phyloP scores from a whole-genome alignment of 2,113 vertebrate genomes.

The Eolophus roseicapilla region DNA sequence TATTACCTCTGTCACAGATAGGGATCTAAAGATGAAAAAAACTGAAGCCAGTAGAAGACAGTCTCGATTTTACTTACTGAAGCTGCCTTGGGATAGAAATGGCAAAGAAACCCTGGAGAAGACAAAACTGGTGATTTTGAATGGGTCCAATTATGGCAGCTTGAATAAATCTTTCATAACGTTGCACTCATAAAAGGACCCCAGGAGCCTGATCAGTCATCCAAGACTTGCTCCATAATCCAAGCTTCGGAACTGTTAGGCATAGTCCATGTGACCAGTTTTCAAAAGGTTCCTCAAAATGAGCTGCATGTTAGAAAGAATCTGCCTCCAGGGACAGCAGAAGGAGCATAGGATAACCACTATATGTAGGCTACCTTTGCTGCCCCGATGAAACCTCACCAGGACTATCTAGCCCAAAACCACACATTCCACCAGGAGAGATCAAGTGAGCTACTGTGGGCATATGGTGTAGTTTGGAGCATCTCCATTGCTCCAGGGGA shows the following conservation, averaged over 20 bases:
- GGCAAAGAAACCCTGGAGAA: background rate
- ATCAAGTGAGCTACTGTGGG: background rate
- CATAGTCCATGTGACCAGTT: background rate
- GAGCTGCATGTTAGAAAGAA: background rate
- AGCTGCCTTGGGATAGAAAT: background rate
- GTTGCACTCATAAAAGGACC: background rate
- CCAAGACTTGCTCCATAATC: background rate
- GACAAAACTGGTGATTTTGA: background rate
- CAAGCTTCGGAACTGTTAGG: background rate
- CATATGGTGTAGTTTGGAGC: background rate
- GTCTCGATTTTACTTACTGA: background rate
- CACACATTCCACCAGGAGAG: background rate
- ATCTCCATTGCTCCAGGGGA: background rate
- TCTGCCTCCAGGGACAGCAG: background rate
- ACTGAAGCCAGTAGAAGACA: background rate
- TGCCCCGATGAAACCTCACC: background rate
- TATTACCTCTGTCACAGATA: background rate
- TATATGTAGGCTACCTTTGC: background rate
- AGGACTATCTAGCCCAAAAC: background rate
- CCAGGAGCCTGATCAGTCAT: background rate
- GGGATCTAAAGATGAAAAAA: background rate
- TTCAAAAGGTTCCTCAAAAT: background rate
- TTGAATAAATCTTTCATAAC: background rate
- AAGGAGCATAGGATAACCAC: background rate
- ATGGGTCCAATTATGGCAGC: background rate